phyloP scores from a whole-genome alignment of 2,113 vertebrate genomes.

The Cichladusa arquata region DNA sequence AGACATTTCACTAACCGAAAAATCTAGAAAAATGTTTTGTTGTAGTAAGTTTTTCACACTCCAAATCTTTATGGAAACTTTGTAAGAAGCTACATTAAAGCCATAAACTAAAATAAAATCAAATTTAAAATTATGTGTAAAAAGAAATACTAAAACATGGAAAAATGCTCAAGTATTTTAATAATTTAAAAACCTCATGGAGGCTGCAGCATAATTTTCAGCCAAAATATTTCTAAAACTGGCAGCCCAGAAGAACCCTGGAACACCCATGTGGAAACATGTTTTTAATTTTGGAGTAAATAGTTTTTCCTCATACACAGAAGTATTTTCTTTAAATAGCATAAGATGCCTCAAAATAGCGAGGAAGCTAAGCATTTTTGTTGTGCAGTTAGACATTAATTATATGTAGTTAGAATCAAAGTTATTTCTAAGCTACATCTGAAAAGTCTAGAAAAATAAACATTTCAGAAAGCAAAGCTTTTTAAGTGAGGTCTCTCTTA shows the following conservation, averaged over 20 bases:
- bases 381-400: constrained; percentile 50
- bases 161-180: constrained; percentile 39
- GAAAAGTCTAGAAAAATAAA: constrained; percentile 32
- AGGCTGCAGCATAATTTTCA: constrained; percentile 22
- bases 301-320: constrained; percentile 44
- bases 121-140: neutral
- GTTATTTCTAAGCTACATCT: constrained; percentile 2
- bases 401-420: constrained; percentile 29
- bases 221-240: constrained; percentile 63
- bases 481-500: neutral
- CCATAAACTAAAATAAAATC: neutral
- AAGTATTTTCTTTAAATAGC: constrained; percentile 35
- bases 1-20: neutral
- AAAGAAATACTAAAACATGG: constrained; percentile 14
- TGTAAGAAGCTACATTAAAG: neutral
- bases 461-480: neutral
- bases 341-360: constrained; percentile 33
- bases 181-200: constrained; percentile 53
- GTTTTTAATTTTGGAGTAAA: constrained; percentile 73
- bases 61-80: neutral
- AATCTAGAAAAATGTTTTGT: neutral
- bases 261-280: constrained; percentile 71
- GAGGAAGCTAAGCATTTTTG: constrained; percentile 35
- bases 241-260: constrained; percentile 43
- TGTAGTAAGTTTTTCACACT: neutral